These are phyloP conservation scores for Dryobates pubescens DNA, from an alignment of 2,797 vertebrate species.

Conservation along the genomic window DNA sequence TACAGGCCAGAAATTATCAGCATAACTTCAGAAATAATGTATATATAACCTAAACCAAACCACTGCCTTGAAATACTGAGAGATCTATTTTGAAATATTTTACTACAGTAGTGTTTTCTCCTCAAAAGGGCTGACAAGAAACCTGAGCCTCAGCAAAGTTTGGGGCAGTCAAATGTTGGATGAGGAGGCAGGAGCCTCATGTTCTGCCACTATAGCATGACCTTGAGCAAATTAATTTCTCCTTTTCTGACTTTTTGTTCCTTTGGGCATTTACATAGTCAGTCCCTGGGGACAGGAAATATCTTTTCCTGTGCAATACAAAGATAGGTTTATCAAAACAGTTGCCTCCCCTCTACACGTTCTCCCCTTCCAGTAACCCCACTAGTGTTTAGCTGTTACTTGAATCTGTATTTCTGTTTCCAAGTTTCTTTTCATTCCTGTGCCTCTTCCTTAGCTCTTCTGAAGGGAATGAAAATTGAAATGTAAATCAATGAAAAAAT, in stretches of 20 bases:
- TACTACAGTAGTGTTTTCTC: neutral
- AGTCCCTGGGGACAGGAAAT: neutral
- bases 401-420: neutral
- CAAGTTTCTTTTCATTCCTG: neutral
- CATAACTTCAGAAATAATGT: neutral
- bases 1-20: neutral
- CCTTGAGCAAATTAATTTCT: neutral
- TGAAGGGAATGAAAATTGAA: neutral
- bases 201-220: fast-evolving
- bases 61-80: neutral
- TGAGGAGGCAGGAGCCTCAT: neutral
- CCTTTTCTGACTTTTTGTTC: neutral
- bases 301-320: neutral
- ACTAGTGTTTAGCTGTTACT: neutral
- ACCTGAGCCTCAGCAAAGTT: neutral
- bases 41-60: neutral
- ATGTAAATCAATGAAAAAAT: neutral
- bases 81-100: neutral
- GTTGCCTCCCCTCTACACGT: neutral
- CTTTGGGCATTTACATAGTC: neutral
- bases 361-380: neutral
- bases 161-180: neutral
- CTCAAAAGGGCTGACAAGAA: neutral
- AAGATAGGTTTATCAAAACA: neutral
- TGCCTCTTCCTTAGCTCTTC: neutral